Conservation (phyloP, 1,140 invertebrate species). For the Trissolcus basalis region DNA sequence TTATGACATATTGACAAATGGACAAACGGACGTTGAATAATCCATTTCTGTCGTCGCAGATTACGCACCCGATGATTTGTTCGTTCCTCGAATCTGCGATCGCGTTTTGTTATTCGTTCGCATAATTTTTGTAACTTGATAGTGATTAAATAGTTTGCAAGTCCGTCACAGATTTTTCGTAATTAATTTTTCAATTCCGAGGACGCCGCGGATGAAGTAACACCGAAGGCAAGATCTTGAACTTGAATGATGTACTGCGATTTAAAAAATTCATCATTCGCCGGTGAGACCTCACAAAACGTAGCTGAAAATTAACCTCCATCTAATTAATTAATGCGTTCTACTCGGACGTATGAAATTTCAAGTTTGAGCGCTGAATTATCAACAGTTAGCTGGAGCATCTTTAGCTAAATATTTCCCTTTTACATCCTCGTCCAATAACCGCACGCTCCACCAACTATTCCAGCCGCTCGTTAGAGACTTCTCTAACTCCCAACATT, state of each 20-base stretch:
- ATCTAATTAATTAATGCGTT: too few species aligned
- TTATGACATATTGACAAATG: conserved; percentile 54
- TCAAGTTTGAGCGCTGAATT: not conserved
- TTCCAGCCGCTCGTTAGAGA: not conserved
- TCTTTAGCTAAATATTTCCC: not conserved
- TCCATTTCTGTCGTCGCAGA: conserved; percentile 48
- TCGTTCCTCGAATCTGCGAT: conserved; percentile 30
- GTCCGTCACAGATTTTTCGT: not conserved
- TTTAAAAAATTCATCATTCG: conserved; percentile 3
- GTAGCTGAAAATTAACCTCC: too few species aligned
- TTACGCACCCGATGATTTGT: conserved; percentile 42
- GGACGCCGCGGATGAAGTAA: too few species aligned
- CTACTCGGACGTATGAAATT: not conserved
- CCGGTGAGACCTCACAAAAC: too few species aligned
- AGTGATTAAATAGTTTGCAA: not conserved
- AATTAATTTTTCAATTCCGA: too few species aligned
- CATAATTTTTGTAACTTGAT: conserved; percentile 26
- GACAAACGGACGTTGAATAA: conserved; percentile 45
- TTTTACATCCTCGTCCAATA: not conserved
- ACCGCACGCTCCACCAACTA: not conserved
- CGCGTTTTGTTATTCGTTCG: conserved; percentile 3
- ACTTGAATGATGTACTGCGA: not conserved
- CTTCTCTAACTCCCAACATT: not conserved
- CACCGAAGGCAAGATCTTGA: too few species aligned
- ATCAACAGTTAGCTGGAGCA: not conserved